phyloP scores from a whole-genome alignment of 1,140 invertebrate species.

The Phthorimaea operculella region DNA sequence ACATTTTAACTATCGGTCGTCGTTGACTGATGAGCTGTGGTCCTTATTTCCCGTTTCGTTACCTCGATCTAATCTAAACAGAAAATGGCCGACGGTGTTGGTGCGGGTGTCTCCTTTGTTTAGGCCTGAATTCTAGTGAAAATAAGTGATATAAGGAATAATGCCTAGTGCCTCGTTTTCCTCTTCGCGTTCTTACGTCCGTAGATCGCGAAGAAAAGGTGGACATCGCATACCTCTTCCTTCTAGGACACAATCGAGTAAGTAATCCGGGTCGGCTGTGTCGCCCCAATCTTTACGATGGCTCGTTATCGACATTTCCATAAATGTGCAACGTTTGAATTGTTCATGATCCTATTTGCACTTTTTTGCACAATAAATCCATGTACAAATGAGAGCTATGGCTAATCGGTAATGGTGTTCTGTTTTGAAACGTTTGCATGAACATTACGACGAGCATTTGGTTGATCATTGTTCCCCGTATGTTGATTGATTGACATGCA shows the following conservation, averaged over 20 bases:
- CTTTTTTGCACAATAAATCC: neutral
- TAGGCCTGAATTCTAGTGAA: slow-evolving; percentile 68
- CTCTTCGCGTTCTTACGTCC: slow-evolving; percentile 86
- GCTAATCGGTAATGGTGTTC: neutral
- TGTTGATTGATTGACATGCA: slow-evolving; percentile 39
- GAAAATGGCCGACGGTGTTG: slow-evolving; percentile 75
- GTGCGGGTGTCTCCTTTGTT: slow-evolving; percentile 75
- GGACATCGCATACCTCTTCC: slow-evolving; percentile 84
- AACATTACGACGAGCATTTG: slow-evolving; percentile 10
- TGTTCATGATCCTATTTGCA: slow-evolving; percentile 1
- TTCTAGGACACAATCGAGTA: slow-evolving; percentile 77
- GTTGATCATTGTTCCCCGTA: slow-evolving; percentile 39
- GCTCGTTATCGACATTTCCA: slow-evolving; percentile 48
- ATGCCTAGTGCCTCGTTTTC: slow-evolving; percentile 93
- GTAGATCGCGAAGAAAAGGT: slow-evolving; percentile 86
- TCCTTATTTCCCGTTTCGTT: slow-evolving; percentile 58
- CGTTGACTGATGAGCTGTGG: slow-evolving; percentile 46
- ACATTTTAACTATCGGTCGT: slow-evolving; percentile 29
- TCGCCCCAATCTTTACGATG: slow-evolving; percentile 49
- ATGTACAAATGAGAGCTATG: neutral
- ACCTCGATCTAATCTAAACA: slow-evolving; percentile 68
- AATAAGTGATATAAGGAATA: slow-evolving; percentile 69
- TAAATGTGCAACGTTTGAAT: slow-evolving; percentile 21
- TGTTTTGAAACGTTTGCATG: neutral
- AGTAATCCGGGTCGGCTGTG: slow-evolving; percentile 62